Percentiles rank a stretch among this genome's conserved stretches.
Evolutionary conservation across 2,888 invertebrate genomes (phyloP).

Genomic region (Xanthorhoe designata): DNA sequence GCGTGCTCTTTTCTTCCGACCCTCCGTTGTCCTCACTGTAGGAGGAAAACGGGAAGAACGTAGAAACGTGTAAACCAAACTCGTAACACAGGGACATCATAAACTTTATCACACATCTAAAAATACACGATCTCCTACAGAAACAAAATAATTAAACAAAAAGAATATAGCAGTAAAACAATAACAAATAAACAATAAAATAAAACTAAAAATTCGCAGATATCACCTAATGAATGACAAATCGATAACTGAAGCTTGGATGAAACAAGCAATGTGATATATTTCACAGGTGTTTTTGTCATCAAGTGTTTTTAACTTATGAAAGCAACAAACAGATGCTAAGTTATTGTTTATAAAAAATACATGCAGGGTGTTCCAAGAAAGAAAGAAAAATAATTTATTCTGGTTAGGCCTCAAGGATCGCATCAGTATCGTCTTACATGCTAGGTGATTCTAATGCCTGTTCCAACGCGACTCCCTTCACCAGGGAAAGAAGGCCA

Average conservation of each 20-base stretch:
- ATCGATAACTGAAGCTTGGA: too few relatives aligned
- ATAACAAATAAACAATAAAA: not conserved
- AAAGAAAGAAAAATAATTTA: too few relatives aligned
- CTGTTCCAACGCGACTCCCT: too few relatives aligned
- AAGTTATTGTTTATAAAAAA: too few relatives aligned
- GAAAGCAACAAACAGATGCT: not conserved
- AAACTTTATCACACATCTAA: not conserved
- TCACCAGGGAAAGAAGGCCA: too few relatives aligned
- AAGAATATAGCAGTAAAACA: not conserved
- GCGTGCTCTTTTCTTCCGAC: constrained; percentile 11
- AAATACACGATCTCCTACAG: too few relatives aligned
- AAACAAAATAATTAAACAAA: not conserved
- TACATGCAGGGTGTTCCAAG: too few relatives aligned
- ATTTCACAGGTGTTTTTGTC: too few relatives aligned
- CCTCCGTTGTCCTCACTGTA: constrained; percentile 22
- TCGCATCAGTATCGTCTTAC: too few relatives aligned
- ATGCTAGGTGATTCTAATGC: too few relatives aligned
- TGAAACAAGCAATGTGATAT: too few relatives aligned
- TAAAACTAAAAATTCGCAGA: not conserved
- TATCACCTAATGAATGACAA: not conserved
- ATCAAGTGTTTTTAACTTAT: not conserved
- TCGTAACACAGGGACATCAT: constrained; percentile 10
- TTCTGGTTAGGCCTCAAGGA: too few relatives aligned
- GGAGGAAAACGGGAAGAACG: constrained; percentile 26
- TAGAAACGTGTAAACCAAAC: constrained; percentile 22